These are phyloP conservation scores for Neocloeon triangulifer DNA, from an alignment of 1,140 invertebrate species.

Conservation along the genomic window DNA sequence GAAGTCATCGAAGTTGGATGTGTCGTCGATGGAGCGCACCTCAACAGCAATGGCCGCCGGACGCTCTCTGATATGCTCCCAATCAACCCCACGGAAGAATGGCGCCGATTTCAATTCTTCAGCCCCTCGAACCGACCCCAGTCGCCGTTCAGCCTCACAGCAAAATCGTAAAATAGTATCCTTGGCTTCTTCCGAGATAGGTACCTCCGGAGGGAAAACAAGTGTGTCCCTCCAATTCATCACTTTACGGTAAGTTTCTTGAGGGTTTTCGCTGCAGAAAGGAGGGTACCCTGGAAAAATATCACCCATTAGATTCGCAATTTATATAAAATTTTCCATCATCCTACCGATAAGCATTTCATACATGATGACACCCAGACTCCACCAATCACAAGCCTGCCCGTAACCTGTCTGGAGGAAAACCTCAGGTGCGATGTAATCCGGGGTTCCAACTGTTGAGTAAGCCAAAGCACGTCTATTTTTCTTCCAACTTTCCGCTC, in stretches of 20 bases:
- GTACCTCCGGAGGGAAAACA: slow-evolving; percentile 95
- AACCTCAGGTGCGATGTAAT: slow-evolving; percentile 98
- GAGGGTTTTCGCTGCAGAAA: slow-evolving; percentile 97
- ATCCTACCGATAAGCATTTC: slow-evolving; percentile 92
- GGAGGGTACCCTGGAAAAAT: slow-evolving; percentile 68
- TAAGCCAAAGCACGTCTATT: slow-evolving; percentile 82
- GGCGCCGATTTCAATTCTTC: slow-evolving; percentile 64
- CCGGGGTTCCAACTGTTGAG: slow-evolving; percentile 95
- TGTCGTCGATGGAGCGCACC: slow-evolving; percentile 86
- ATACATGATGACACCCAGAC: slow-evolving; percentile 98
- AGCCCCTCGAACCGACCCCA: slow-evolving; percentile 75
- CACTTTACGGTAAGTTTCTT: slow-evolving; percentile 98
- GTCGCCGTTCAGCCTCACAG: slow-evolving; percentile 75
- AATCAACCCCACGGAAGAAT: slow-evolving; percentile 85
- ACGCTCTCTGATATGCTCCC: slow-evolving; percentile 88
- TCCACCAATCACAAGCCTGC: slow-evolving; percentile 98
- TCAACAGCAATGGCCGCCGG: slow-evolving; percentile 94
- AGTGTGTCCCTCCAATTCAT: slow-evolving; percentile 99
- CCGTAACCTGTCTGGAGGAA: slow-evolving; percentile 96
- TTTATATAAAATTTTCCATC: not conserved
- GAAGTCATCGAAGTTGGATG: slow-evolving; percentile 99
- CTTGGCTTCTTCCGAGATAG: slow-evolving; percentile 84
- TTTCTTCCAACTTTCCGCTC: slow-evolving; percentile 96
- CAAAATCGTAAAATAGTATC: slow-evolving; percentile 79
- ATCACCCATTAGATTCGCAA: not conserved